These are phyloP conservation scores for Chelon labrosus DNA, from an alignment of 2,797 vertebrate genomes.

Conservation along the genomic window DNA sequence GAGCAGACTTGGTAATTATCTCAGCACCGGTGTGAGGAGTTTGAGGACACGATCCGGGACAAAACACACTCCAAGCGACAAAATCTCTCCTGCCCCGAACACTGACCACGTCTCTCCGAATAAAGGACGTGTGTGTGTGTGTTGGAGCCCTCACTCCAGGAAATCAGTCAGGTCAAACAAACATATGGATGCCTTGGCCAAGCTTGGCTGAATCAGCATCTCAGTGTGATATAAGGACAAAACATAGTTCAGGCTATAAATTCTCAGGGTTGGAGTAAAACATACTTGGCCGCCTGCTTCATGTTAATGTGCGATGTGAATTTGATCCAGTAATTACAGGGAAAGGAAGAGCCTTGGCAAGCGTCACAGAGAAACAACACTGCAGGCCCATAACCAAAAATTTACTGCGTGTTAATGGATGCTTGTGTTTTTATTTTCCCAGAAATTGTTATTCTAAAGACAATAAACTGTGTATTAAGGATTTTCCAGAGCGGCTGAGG, in stretches of 20 bases:
- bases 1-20: constrained; percentile 50
- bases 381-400: constrained; percentile 64
- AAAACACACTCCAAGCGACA: constrained; percentile 37
- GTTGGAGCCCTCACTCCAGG: constrained; percentile 27
- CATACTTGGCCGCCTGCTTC: constrained; percentile 55
- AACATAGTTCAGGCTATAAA: constrained; percentile 54
- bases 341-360: constrained; percentile 61
- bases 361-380: constrained; percentile 60
- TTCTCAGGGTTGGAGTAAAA: constrained; percentile 42
- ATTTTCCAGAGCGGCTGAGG: constrained; percentile 37
- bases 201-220: constrained; percentile 29
- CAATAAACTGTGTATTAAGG: constrained; percentile 55
- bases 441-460: constrained; percentile 65
- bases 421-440: constrained; percentile 67
- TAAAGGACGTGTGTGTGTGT: constrained; percentile 14
- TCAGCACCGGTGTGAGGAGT: constrained; percentile 25
- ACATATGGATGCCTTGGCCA: constrained; percentile 48
- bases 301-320: constrained; percentile 74
- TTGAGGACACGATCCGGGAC: constrained; percentile 42
- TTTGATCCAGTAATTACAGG: constrained; percentile 72
- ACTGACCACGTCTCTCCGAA: constrained; percentile 9
- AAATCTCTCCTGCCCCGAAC: constrained; percentile 14
- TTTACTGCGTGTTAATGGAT: constrained; percentile 77
- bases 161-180: constrained; percentile 51
- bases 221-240: constrained; percentile 48